Base-by-base conservation (phyloP, 2,888 invertebrate genomes). In the Apoda limacodes region DNA sequence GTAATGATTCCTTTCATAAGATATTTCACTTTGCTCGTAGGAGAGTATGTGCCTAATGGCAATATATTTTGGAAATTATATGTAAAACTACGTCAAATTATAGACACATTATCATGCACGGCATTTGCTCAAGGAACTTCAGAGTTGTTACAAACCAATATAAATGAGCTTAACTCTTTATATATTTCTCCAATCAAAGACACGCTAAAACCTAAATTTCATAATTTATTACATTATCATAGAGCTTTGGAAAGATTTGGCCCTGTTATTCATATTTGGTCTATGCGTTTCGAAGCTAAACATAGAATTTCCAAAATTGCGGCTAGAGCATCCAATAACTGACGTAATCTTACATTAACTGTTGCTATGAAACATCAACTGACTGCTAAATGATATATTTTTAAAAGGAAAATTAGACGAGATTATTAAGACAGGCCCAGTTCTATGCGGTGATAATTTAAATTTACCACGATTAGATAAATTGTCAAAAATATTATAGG, bases 1-100 rank as follows among this genome's bases (percentile, higher is more conserved):
- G 37, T 39, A 37, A 42, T 40, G 40, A 32, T 42, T 5, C 25
- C 28, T 22, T n/a, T 38, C 1, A 27, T 38, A 14, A 32, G 44
- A 15, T 44, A 42, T 32, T 44, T 44, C 28, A 32, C 35, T 3
- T 19, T 44, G n/a, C 14, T 44, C 14, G 37, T 35, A 5, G 44
- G 44, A 14, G 3, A 32, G 6, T 22, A 32, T 27, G 29, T 44
- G 2, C 40, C 44, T 22, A 13, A 24, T n/a, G 34, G 25, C 11
- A 32, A 42, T 11, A 29, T 38, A 15, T 21, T 32, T 25, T 42
- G 40, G 40, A n/a, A 13, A 3, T 36, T 43, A 29, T 29, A 37
- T 22, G 25, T 22, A 34, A 12, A 12, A 28, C 26, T 25, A 11
- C 26, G 32, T 22, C 14, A 27, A 23, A 24, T 12, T 41, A 4